Conservation (phyloP, 2,797 vertebrate genomes). For the Rhynchonycteris naso region DNA sequence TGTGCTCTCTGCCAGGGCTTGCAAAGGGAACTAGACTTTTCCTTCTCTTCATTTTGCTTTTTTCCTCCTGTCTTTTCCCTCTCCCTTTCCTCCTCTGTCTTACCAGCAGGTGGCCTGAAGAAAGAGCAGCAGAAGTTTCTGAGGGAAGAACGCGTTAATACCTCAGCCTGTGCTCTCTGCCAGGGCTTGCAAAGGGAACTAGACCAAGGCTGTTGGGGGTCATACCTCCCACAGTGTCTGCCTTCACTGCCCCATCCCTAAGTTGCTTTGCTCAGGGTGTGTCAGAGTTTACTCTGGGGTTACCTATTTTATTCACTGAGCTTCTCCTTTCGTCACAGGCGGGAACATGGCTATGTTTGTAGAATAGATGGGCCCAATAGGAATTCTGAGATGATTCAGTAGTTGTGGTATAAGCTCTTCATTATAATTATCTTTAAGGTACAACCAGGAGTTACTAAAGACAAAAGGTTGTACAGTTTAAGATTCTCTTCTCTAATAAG, state of each 20-base stretch:
- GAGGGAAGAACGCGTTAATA: conserved; percentile 12
- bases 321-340: conserved; percentile 30
- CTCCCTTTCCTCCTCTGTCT: neutral
- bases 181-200: neutral
- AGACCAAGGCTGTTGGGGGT: neutral
- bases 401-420: conserved; percentile 26
- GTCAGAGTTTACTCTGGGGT: conserved; percentile 53
- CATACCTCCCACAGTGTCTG: neutral
- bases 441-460: neutral
- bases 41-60: neutral
- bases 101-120: conserved; percentile 51
- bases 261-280: conserved; percentile 59
- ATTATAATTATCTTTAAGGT: neutral
- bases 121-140: neutral
- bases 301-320: conserved; percentile 50
- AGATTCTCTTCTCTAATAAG: neutral
- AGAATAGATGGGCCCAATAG: conserved; percentile 30
- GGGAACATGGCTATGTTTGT: conserved; percentile 34
- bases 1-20: neutral
- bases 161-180: neutral
- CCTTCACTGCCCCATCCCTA: neutral
- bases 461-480: neutral
- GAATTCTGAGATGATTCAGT: conserved; percentile 53
- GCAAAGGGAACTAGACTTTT: neutral
- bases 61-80: neutral